A percentile compares a stretch with the other conserved stretches of the same genome.
phyloP scores from a whole-genome alignment of 2,888 invertebrate species.

The Limnephilus rhombicus region DNA sequence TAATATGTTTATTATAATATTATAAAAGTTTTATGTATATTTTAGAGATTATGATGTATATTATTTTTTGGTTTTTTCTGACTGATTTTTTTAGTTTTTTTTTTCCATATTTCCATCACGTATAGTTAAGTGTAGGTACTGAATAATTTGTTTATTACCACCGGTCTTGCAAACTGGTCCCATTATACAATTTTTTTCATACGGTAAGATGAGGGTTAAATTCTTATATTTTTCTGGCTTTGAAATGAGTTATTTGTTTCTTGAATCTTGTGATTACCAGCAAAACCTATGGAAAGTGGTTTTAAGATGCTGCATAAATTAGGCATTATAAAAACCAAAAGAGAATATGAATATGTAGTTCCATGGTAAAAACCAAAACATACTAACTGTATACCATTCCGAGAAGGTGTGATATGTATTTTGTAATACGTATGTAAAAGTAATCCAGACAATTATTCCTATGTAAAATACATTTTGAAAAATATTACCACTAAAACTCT shows the following conservation, averaged over 20 bases:
- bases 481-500: too few species aligned
- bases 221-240: background rate
- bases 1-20: background rate
- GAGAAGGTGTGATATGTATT: background rate
- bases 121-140: background rate
- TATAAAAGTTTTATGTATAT: background rate
- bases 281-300: background rate
- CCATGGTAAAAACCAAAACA: background rate
- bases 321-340: background rate
- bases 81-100: too few species aligned
- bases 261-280: background rate
- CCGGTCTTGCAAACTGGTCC: background rate
- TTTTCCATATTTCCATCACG: background rate
- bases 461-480: too few species aligned
- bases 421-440: background rate
- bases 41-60: background rate
- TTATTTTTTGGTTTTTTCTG: background rate
- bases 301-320: background rate
- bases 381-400: background rate
- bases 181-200: background rate
- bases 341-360: too few species aligned
- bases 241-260: background rate
- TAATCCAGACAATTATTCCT: too few species aligned
- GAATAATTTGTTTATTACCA: background rate
- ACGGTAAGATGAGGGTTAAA: background rate